phyloP scores from a whole-genome alignment of 2,113 vertebrate genomes.

The Percina caprodes region DNA sequence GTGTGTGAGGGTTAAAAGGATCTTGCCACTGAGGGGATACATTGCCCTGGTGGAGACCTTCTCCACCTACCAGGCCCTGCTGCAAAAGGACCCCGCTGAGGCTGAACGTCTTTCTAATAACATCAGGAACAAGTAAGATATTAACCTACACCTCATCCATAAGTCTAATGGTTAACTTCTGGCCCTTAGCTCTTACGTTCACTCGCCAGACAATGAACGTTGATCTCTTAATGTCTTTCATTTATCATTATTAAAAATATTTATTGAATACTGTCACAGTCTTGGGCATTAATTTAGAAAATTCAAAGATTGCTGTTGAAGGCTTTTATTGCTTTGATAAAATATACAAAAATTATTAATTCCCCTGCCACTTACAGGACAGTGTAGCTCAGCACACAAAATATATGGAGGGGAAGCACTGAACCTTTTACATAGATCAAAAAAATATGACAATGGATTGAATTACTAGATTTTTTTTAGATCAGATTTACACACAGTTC shows the following conservation, averaged over 20 bases:
- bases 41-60: conserved; percentile 82
- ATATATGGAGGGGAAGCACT: conserved; percentile 60
- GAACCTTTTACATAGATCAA: conserved; percentile 60
- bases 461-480: conserved; percentile 39
- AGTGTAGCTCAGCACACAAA: conserved; percentile 66
- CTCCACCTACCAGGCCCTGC: conserved; percentile 76
- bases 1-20: not conserved
- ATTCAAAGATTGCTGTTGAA: conserved; percentile 63
- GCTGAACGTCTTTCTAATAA: conserved; percentile 77
- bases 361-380: conserved; percentile 41
- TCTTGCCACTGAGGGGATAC: conserved; percentile 61
- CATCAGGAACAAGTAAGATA: conserved; percentile 80
- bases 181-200: conserved; percentile 33
- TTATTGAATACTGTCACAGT: conserved; percentile 48
- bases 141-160: conserved; percentile 17
- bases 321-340: conserved; percentile 67
- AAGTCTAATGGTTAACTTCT: conserved; percentile 13
- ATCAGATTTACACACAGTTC: conserved; percentile 42
- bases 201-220: not conserved
- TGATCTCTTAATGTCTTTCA: conserved; percentile 39
- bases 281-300: conserved; percentile 68
- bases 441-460: conserved; percentile 54
- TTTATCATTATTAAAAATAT: conserved; percentile 49
- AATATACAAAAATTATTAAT: conserved; percentile 60
- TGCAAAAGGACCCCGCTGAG: conserved; percentile 65